Base-by-base conservation (phyloP, 2,113 vertebrate species). In the Nycticryphes semicollaris region DNA sequence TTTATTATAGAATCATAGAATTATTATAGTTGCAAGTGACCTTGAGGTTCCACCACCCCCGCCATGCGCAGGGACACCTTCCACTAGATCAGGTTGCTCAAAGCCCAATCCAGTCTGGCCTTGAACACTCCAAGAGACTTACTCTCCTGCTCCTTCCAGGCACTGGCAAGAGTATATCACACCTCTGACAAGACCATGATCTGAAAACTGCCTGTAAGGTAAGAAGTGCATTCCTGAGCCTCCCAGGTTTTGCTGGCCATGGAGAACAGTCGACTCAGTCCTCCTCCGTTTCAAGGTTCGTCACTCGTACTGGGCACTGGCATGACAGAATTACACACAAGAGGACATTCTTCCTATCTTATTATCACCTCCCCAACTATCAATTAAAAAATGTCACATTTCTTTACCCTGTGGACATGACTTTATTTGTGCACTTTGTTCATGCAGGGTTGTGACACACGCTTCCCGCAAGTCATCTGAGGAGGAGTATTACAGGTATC, bases 321-420 rank as follows among this genome's bases (percentile, higher is more conserved):
- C 59, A 67, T 0, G 13, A 60, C 59, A 76, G 63, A 89, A 87
- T 76, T 72, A 66, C 56, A 70, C 33, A 75, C 3, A 7, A 53
- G 31, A 92, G 51, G 56, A 53, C 5, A 1, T 64, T 67, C 51
- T 74, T 92, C 68, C 64, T 81, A 7, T 50, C 47, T 41, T 67
- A 41, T 43, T 70, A 77, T 77, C 59, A 56, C 12, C 20, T 90
- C 28, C 48, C 14, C 41, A 81, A 62, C 62, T 48, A 66, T 60
- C 64, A 75, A 53, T 92, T 94, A 31, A 90, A 94, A 83, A 60
- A 68, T 4, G 39, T n/a, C 53, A 70, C 20, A 53, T 90, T 95
- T 94, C 73, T 95, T 63, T 96, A 80, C 82, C 45, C 82, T 84
- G 76, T 95, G 94, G 88, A 88, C 87, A 53, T 82, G 66, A 33